phyloP scores from a whole-genome alignment of 2,888 invertebrate genomes.

The Drosophila merina region DNA sequence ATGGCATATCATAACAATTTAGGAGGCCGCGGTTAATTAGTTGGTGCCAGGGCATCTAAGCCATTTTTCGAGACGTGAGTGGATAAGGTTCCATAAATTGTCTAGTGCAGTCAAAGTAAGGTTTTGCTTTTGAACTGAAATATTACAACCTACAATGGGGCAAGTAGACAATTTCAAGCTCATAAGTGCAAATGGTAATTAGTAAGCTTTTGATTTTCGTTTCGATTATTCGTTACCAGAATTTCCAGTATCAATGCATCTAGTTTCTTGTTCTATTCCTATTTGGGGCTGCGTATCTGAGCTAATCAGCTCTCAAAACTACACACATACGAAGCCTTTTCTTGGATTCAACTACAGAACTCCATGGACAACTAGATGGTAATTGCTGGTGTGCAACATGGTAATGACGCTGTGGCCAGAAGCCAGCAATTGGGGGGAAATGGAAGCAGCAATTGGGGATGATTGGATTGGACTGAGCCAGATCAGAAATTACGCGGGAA shows the following conservation, averaged over 20 bases:
- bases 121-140: too few relatives aligned
- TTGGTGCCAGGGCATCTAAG: slow-evolving; percentile 1
- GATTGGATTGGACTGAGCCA: slow-evolving; percentile 24
- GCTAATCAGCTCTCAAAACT: slow-evolving; percentile 26
- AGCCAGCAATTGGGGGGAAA: slow-evolving; percentile 41
- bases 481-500: slow-evolving; percentile 3
- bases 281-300: slow-evolving; percentile 5
- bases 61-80: not conserved
- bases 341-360: slow-evolving; percentile 16
- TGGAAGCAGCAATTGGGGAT: slow-evolving; percentile 33
- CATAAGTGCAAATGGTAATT: too few relatives aligned
- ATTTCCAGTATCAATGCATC: not conserved
- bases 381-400: slow-evolving; percentile 45
- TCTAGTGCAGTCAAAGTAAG: too few relatives aligned
- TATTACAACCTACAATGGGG: too few relatives aligned
- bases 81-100: slow-evolving; percentile 9
- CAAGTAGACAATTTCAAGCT: too few relatives aligned
- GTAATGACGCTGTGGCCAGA: slow-evolving; percentile 34
- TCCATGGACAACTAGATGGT: slow-evolving; percentile 35
- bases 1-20: slow-evolving; percentile 44
- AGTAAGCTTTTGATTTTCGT: too few relatives aligned
- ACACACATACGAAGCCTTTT: slow-evolving; percentile 18
- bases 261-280: not conserved
- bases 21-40: slow-evolving; percentile 41
- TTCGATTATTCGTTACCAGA: not conserved